Evolutionary conservation across 1,140 invertebrate genomes (phyloP).

Genomic region (Diabrotica virgifera): DNA sequence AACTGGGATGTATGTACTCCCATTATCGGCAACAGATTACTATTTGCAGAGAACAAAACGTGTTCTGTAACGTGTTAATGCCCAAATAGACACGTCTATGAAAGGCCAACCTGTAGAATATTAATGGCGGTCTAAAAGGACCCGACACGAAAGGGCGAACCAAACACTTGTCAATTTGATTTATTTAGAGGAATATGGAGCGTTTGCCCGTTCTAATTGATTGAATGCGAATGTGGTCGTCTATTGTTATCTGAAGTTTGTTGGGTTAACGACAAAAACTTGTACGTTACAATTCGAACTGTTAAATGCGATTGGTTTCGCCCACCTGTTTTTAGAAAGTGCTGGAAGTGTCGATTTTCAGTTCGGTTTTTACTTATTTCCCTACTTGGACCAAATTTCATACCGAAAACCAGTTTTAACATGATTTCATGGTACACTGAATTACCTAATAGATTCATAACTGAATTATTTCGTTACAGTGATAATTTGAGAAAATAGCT

Average conservation of each 20-base stretch:
- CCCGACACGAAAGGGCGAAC: conserved; percentile 3
- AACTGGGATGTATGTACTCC: conserved; percentile 31
- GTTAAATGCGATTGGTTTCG: background rate
- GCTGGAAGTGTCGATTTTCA: no score
- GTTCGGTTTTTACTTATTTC: no score
- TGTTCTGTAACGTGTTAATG: conserved; percentile 36
- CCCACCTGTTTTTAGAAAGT: background rate
- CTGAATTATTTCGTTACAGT: no score
- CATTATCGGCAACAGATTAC: conserved; percentile 41
- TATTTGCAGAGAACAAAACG: conserved; percentile 42
- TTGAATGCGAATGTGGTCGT: conserved; percentile 8
- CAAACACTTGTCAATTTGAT: conserved; percentile 21
- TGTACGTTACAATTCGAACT: conserved; percentile 2
- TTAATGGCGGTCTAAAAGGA: conserved; percentile 35
- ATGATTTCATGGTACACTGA: no score
- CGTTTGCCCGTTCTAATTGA: conserved; percentile 9
- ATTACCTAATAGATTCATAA: no score
- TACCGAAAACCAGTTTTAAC: no score
- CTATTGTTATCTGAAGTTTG: background rate
- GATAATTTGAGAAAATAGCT: no score
- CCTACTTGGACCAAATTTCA: no score
- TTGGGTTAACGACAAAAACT: conserved; percentile 2
- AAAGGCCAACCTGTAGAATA: conserved; percentile 40
- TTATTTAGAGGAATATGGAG: conserved; percentile 10
- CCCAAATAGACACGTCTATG: conserved; percentile 35